Conservation (phyloP, 2,888 invertebrate genomes). For the Napeogenes inachia region DNA sequence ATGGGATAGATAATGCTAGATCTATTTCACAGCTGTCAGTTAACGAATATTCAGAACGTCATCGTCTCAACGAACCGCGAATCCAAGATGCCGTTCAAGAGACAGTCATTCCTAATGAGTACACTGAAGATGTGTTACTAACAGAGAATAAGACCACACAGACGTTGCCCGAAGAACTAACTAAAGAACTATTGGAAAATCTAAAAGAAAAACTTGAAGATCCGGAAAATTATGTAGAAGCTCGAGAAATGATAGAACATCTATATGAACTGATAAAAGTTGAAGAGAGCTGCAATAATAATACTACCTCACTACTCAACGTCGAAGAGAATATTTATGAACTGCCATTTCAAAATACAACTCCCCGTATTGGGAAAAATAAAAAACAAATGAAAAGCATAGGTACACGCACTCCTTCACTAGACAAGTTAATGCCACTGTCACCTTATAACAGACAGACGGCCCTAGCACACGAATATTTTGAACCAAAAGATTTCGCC, state of each 20-base stretch:
- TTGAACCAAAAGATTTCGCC: constrained; percentile 73
- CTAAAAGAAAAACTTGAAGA: constrained; percentile 83
- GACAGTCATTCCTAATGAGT: constrained; percentile 48
- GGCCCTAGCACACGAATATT: constrained; percentile 68
- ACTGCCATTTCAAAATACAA: constrained; percentile 72
- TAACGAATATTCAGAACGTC: constrained; percentile 80
- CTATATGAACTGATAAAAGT: constrained; percentile 85
- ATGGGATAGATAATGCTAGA: constrained; percentile 75
- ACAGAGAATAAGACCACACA: constrained; percentile 81
- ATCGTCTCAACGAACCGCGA: constrained; percentile 76
- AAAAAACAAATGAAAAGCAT: constrained; percentile 71
- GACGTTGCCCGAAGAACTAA: constrained; percentile 85
- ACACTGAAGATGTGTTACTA: constrained; percentile 45
- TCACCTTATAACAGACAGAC: constrained; percentile 68
- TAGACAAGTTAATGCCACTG: constrained; percentile 75
- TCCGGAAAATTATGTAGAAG: constrained; percentile 84
- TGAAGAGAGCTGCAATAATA: constrained; percentile 80
- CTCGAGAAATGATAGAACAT: constrained; percentile 86
- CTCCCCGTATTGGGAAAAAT: constrained; percentile 57
- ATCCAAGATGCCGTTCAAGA: constrained; percentile 61
- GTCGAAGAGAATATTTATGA: constrained; percentile 80
- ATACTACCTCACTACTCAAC: constrained; percentile 40
- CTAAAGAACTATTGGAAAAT: constrained; percentile 83
- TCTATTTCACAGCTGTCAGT: constrained; percentile 79
- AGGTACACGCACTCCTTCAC: constrained; percentile 77